These are phyloP conservation scores for Melanotaenia pygmaea DNA, from an alignment of 2,797 vertebrate genomes.

Conservation along the genomic window DNA sequence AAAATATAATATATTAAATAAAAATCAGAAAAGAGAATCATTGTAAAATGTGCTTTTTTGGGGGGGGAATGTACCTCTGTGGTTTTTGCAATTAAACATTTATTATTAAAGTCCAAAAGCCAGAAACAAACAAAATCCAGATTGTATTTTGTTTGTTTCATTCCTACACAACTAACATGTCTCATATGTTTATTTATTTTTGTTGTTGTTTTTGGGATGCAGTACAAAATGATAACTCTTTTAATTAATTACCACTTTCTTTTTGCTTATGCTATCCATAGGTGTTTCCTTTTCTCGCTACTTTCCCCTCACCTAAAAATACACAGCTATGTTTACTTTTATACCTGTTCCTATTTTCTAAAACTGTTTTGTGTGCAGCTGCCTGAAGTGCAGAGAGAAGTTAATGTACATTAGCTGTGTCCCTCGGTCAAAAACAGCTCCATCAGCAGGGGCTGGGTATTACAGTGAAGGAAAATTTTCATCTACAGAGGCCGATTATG, in stretches of 20 bases:
- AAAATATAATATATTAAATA: conserved; percentile 87
- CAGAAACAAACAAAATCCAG: not conserved
- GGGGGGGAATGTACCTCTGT: not conserved
- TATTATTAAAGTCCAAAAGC: not conserved
- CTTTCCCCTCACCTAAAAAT: not conserved
- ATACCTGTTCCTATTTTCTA: not conserved
- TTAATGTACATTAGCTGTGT: conserved; percentile 31
- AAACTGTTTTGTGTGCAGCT: conserved; percentile 30
- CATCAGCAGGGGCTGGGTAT: conserved; percentile 46
- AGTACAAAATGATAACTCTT: no score
- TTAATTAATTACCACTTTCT: not conserved
- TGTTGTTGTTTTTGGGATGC: not conserved
- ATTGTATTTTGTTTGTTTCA: not conserved
- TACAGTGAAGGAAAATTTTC: conserved; percentile 62
- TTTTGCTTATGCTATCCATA: not conserved
- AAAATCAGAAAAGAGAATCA: conserved; percentile 77
- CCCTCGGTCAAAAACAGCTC: conserved; percentile 44
- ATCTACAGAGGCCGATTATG: conserved; percentile 47
- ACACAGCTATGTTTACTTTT: no score
- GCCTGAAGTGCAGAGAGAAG: conserved; percentile 44
- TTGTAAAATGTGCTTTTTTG: conserved; percentile 18
- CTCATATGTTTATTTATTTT: not conserved
- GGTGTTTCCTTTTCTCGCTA: not conserved
- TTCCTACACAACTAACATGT: not conserved
- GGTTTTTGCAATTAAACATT: not conserved